Conservation (phyloP, 2,797 vertebrate genomes). For the Danionella dracula region DNA sequence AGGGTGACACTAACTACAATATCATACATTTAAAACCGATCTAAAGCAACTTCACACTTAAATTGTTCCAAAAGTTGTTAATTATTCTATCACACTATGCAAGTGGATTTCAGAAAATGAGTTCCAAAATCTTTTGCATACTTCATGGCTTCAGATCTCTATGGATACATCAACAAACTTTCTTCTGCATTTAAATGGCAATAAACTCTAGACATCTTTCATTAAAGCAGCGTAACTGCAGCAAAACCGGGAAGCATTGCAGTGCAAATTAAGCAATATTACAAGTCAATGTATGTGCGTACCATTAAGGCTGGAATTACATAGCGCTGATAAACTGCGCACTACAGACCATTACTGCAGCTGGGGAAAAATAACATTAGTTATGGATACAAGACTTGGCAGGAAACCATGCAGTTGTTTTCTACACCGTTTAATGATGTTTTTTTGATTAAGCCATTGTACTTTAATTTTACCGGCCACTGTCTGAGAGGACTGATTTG, state of each 20-base stretch:
- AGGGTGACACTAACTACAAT: no score
- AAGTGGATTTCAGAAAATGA: no score
- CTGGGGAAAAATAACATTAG: neutral
- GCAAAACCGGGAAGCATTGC: neutral
- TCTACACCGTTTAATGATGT: constrained; percentile 2
- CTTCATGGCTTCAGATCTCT: no score
- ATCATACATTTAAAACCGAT: no score
- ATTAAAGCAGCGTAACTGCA: neutral
- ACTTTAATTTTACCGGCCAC: constrained; percentile 38
- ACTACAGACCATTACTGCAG: neutral
- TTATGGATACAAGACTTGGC: neutral
- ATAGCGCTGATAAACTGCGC: neutral
- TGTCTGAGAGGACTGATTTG: constrained; percentile 30
- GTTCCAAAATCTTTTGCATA: no score
- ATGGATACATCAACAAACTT: no score
- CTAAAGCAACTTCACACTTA: no score
- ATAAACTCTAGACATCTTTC: neutral
- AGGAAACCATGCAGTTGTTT: no score
- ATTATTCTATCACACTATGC: no score
- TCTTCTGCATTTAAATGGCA: neutral
- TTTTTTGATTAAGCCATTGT: constrained; percentile 7
- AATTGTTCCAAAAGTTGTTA: no score
- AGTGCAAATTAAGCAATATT: neutral
- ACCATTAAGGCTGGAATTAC: neutral
- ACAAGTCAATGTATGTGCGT: constrained; percentile 7